Conservation (phyloP, 2,888 invertebrate species). For the Pantelozetes paolii region DNA sequence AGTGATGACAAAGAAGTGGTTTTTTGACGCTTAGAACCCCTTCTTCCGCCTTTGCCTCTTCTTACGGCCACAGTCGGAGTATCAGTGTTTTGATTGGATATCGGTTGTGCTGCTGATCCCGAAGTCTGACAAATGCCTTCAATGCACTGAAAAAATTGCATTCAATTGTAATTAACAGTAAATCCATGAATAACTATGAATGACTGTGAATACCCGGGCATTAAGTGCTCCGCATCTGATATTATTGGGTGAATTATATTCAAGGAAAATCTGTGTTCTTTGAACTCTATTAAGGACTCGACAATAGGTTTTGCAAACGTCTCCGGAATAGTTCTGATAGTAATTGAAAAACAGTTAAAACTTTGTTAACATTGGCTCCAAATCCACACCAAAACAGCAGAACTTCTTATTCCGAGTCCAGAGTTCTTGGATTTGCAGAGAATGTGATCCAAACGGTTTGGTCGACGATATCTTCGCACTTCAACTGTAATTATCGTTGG, state of each 20-base stretch:
- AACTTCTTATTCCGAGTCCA: conserved; percentile 3
- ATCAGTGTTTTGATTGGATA: too few species aligned
- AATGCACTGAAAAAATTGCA: background rate
- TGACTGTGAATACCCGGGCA: conserved; percentile 39
- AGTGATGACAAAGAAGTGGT: background rate
- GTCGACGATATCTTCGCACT: conserved; percentile 10
- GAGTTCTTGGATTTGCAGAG: background rate
- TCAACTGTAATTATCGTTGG: background rate
- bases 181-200: too few species aligned
- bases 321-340: conserved; percentile 35
- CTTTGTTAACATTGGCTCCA: background rate
- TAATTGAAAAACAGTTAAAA: background rate
- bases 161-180: too few species aligned
- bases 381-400: conserved; percentile 14
- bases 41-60: background rate
- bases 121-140: background rate
- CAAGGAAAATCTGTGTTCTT: conserved; percentile 21
- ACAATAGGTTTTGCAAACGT: conserved; percentile 40
- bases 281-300: conserved; percentile 37
- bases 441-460: conserved; percentile 22
- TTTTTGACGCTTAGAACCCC: background rate
- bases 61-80: background rate
- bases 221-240: conserved; percentile 27
- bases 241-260: conserved; percentile 37
- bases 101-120: too few species aligned